phyloP scores from a whole-genome alignment of 2,113 vertebrate genomes.

The Ageneiosus marmoratus region DNA sequence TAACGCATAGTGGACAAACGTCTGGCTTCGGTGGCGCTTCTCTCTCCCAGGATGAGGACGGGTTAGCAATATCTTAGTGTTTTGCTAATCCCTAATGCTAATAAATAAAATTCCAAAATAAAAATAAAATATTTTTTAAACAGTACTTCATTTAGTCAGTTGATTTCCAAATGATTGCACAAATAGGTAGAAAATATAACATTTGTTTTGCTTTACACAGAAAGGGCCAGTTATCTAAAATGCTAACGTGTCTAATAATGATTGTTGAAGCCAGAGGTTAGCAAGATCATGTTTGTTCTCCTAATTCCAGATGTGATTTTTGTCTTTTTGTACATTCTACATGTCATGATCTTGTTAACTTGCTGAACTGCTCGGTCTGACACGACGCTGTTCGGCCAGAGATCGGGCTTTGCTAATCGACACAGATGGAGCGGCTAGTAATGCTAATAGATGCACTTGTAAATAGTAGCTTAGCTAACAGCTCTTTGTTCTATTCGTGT shows the following conservation, averaged over 20 bases:
- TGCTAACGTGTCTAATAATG: not conserved
- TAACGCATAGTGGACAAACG: not conserved
- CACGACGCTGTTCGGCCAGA: not conserved
- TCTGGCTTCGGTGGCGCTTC: not conserved
- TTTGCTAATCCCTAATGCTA: not conserved
- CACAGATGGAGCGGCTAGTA: not conserved
- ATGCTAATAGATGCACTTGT: not conserved
- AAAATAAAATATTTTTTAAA: not conserved
- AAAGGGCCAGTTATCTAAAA: not conserved
- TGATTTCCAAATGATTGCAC: conserved; percentile 8
- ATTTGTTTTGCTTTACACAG: not conserved
- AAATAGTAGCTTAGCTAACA: not conserved
- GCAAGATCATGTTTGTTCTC: too few relatives aligned
- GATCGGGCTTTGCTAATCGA: not conserved
- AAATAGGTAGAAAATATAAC: too few relatives aligned
- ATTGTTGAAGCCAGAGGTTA: not conserved
- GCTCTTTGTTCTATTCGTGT: not conserved
- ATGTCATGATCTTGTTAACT: not conserved
- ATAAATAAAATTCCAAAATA: not conserved
- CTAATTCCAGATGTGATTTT: not conserved
- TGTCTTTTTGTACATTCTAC: not conserved
- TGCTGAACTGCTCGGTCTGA: not conserved
- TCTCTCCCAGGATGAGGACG: not conserved
- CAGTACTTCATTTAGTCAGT: conserved; percentile 12
- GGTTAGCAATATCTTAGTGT: not conserved